These are phyloP conservation scores for Galleria mellonella DNA, from an alignment of 1,140 invertebrate genomes.

Conservation along the genomic window DNA sequence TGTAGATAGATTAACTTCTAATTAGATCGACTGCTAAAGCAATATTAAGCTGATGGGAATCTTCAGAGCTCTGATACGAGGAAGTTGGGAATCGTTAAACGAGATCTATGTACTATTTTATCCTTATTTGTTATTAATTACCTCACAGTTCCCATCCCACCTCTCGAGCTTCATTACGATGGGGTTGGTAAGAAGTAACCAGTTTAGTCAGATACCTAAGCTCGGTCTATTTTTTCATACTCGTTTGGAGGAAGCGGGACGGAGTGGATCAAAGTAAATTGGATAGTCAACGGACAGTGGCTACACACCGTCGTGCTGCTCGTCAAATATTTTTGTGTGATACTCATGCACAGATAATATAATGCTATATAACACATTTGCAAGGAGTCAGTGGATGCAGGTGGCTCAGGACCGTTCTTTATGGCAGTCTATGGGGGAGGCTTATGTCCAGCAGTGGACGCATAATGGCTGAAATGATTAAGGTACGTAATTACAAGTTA, in stretches of 20 bases:
- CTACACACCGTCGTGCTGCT: slow-evolving; percentile 3
- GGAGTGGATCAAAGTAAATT: slow-evolving; percentile 17
- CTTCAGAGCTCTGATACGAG: not conserved
- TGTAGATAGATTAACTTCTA: too few species aligned
- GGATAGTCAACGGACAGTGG: slow-evolving; percentile 10
- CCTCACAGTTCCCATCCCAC: not conserved
- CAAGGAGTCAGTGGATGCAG: too few species aligned
- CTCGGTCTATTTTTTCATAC: slow-evolving; percentile 19
- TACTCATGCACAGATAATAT: too few species aligned
- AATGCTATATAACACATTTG: too few species aligned
- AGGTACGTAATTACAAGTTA: too few species aligned
- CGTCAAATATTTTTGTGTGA: not conserved
- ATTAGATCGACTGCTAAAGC: too few species aligned
- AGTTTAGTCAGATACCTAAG: slow-evolving; percentile 20
- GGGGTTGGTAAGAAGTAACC: slow-evolving; percentile 18
- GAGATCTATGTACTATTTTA: slow-evolving; percentile 1
- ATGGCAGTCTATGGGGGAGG: too few species aligned
- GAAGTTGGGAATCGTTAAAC: not conserved
- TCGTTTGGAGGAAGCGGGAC: slow-evolving; percentile 11
- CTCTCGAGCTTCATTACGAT: slow-evolving; percentile 8
- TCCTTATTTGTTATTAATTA: slow-evolving; percentile 9
- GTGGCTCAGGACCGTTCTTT: too few species aligned
- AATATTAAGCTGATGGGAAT: too few species aligned
- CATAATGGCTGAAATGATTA: too few species aligned
- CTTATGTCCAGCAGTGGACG: too few species aligned